Evolutionary conservation across 2,113 vertebrate species (phyloP).

Genomic region (Ochotona curzoniae): DNA sequence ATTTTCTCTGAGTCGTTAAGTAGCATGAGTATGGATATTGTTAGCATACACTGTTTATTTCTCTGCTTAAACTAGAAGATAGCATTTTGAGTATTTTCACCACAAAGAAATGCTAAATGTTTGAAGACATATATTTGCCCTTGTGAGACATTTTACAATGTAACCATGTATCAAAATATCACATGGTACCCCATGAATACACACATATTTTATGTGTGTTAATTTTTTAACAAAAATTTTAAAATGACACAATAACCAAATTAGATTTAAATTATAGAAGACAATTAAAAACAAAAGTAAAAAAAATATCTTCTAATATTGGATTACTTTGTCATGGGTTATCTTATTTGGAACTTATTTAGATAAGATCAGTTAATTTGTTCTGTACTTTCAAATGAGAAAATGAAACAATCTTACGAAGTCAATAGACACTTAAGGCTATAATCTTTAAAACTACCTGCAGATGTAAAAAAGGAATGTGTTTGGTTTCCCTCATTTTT

Average conservation of each 20-base stretch:
- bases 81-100: too few species aligned
- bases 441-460: background rate
- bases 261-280: background rate
- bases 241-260: background rate
- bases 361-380: background rate
- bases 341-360: background rate
- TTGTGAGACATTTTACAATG: too few species aligned
- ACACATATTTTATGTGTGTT: too few species aligned
- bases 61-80: too few species aligned
- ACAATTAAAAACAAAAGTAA: constrained; percentile 11
- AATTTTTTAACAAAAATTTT: too few species aligned
- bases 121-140: too few species aligned
- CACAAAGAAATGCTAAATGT: too few species aligned
- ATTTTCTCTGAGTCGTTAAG: constrained; percentile 17
- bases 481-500: background rate
- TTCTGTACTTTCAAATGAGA: constrained; percentile 40
- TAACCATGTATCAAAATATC: too few species aligned
- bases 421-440: background rate
- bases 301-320: background rate
- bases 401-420: background rate
- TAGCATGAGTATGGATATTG: too few species aligned
- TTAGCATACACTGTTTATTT: too few species aligned
- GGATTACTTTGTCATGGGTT: background rate
- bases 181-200: too few species aligned
- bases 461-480: background rate